Evolutionary conservation across 2,797 vertebrate genomes (phyloP), one percentile per base, ranked within the genome.

Genomic region (Poecilia velifera): DNA sequence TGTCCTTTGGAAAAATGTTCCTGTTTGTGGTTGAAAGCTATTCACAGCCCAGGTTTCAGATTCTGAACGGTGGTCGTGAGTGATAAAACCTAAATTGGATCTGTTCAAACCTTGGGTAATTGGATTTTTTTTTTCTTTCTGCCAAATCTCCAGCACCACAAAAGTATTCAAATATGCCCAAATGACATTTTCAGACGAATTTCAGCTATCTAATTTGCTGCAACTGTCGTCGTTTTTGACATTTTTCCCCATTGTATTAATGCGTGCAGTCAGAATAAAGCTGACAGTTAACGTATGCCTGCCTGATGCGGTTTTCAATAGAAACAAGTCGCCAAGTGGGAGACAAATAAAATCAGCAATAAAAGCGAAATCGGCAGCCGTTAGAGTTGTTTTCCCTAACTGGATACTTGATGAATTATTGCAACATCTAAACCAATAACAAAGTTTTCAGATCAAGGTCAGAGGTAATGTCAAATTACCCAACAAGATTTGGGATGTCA

Each of bases 121-220:
- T 22, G 43, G n/a, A 20, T 6, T 53, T 47, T 73, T 72, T 39
- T 72, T 49, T 4, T 49, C 1, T 18, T 49, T 2, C 20, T 22
- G 47, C 13, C 34, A 57, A 72, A 79, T 43, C 49, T 36, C 41
- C 31, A 73, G 31, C 5, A 74, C 25, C 39, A 45, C 70, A 62
- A 3, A 51, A 39, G 71, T 47, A 41, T 64, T 28, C 73, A 70
- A 76, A 84, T 47, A 25, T 47, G 31, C 41, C 4, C 0, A 62
- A n/a, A 45, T 77, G 49, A 64, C 66, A 70, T 72, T 82, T 80
- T 45, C 53, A 73, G 68, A 68, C 77, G 73, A 41, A 43, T 72
- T 71, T 49, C 66, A 59, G 73, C 41, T 51, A 34, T 78, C 80
- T 74, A 83, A 83, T 85, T 75, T 36, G 59, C 57, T 73, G 51